phyloP scores from a whole-genome alignment of 1,140 invertebrate species.

The Pseudomyrmex sp. region DNA sequence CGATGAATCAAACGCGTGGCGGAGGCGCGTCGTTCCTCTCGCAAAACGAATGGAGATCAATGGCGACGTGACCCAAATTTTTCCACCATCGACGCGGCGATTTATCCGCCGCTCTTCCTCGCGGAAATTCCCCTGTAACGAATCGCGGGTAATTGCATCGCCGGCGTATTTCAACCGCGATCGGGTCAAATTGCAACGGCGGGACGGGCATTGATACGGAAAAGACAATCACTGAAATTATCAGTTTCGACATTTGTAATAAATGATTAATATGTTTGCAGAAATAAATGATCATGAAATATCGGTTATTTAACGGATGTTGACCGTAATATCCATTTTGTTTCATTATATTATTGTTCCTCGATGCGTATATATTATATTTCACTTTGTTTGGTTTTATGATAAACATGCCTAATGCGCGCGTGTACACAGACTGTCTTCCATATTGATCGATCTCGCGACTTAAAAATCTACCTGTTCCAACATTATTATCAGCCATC shows the following conservation, averaged over 20 bases:
- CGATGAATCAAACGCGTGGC: conserved; percentile 65
- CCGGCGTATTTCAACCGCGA: conserved; percentile 50
- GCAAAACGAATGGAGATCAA: conserved; percentile 60
- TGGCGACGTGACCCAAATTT: conserved; percentile 57
- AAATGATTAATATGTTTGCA: neutral
- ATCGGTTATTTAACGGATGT: neutral
- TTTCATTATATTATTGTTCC: neutral
- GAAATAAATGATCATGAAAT: neutral
- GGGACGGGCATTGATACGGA: neutral
- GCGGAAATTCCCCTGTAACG: conserved; percentile 39
- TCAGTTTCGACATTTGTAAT: neutral
- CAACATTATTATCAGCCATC: conserved; percentile 17
- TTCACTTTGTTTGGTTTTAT: neutral
- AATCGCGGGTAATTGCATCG: conserved; percentile 47
- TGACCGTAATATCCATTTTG: neutral
- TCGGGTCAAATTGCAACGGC: conserved; percentile 30
- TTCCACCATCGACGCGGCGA: conserved; percentile 52
- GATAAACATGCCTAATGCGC: neutral
- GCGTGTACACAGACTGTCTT: neutral
- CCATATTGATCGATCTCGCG: conserved; percentile 3
- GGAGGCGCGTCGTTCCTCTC: conserved; percentile 25
- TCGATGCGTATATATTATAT: neutral
- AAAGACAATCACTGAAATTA: conserved; percentile 35
- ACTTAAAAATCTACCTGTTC: conserved; percentile 16
- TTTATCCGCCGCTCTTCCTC: conserved; percentile 43